Evolutionary conservation across 2,797 vertebrate genomes (phyloP).

Genomic region (Crocodylus rhombifer): DNA sequence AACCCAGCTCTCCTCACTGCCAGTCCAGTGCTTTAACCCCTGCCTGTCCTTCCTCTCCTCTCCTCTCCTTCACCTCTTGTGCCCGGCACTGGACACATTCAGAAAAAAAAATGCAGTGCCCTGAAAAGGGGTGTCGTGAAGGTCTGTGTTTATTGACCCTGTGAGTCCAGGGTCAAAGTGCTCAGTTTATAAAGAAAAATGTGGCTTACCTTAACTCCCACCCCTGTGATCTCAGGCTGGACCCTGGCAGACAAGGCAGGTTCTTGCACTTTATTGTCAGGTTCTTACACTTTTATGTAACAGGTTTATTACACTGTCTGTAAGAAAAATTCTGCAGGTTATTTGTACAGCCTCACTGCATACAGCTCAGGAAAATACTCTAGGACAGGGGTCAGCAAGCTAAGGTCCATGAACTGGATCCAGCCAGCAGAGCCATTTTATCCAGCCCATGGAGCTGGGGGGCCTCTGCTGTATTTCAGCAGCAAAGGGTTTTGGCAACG

Average conservation of each 20-base stretch:
- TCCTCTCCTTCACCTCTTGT: background rate
- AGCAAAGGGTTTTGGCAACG: too few species aligned
- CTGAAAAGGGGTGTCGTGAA: background rate
- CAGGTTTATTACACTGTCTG: background rate
- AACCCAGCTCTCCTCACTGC: background rate
- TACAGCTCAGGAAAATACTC: background rate
- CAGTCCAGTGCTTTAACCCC: background rate
- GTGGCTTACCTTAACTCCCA: background rate
- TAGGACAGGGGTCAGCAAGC: too few species aligned
- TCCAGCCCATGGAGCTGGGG: too few species aligned
- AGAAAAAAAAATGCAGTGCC: background rate
- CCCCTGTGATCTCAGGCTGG: background rate
- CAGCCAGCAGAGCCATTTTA: too few species aligned
- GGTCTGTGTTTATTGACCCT: background rate
- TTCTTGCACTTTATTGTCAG: background rate
- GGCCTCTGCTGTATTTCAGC: too few species aligned
- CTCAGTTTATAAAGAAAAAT: background rate
- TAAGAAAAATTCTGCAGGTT: background rate
- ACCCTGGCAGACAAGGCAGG: background rate
- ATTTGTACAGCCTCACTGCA: accelerated
- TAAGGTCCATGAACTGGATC: too few species aligned
- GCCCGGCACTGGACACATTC: background rate
- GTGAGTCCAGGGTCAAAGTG: background rate
- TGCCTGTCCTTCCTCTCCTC: background rate
- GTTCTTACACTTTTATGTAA: too few species aligned